These are phyloP conservation scores for Tenthredo scrophulariae DNA, from an alignment of 2,888 invertebrate genomes.

Conservation along the genomic window DNA sequence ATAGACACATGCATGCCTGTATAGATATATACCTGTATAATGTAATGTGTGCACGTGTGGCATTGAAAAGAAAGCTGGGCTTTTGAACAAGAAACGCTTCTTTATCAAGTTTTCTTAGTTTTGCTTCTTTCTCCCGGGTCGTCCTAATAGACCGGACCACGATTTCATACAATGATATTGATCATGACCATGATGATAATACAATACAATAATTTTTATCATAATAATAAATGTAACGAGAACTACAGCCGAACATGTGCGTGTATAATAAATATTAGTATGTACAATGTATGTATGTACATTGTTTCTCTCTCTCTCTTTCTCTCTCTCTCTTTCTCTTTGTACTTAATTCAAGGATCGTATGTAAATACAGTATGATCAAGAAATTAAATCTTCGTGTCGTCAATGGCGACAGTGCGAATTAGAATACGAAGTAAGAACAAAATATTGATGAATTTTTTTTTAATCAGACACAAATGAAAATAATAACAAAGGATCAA, in stretches of 20 bases:
- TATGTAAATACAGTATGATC: neutral
- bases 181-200: neutral
- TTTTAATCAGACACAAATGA: constrained; percentile 17
- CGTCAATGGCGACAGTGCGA: constrained; percentile 50
- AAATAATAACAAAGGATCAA: constrained; percentile 19
- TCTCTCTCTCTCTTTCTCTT: constrained; percentile 1
- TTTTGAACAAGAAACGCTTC: neutral
- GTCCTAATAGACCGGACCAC: neutral
- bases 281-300: neutral
- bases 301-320: constrained; percentile 2
- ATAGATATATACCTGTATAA: neutral
- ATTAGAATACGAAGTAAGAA: constrained; percentile 61
- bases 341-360: constrained; percentile 13
- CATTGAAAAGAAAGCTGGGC: constrained; percentile 16
- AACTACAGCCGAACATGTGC: neutral
- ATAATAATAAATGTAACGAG: neutral
- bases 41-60: neutral
- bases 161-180: neutral
- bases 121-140: too few species aligned
- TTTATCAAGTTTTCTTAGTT: constrained; percentile 17
- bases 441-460: constrained; percentile 61
- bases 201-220: neutral
- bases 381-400: constrained; percentile 36
- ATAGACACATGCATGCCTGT: neutral
- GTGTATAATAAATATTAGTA: constrained; percentile 2